Conservation (phyloP, 1,140 invertebrate genomes). For the Aradophagus sp. region DNA sequence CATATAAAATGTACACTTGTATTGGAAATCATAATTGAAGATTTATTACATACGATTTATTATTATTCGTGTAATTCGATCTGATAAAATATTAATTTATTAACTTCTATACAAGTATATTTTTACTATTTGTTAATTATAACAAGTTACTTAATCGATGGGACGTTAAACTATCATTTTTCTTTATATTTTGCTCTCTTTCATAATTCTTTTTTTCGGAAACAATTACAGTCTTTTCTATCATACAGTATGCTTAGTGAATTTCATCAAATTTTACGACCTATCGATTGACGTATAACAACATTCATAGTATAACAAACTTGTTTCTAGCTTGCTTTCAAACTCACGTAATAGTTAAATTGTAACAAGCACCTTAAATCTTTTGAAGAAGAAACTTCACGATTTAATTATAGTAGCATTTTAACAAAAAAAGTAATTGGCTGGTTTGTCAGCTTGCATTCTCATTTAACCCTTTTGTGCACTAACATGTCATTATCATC, state of each 20-base stretch:
- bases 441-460: constrained; percentile 32
- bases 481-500: constrained; percentile 31
- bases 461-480: constrained; percentile 7
- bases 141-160: constrained; percentile 20
- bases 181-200: too few relatives aligned
- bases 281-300: constrained; percentile 27
- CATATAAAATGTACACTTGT: too few relatives aligned
- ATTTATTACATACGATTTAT: too few relatives aligned
- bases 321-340: constrained; percentile 22
- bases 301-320: constrained; percentile 8
- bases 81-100: too few relatives aligned
- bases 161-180: constrained; percentile 9
- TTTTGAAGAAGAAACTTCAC: constrained; percentile 4
- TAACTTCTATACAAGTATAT: not conserved
- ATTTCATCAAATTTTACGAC: too few relatives aligned
- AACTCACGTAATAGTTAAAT: constrained; percentile 16
- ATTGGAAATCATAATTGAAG: too few relatives aligned
- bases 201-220: not conserved
- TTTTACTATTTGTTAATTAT: not conserved
- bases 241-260: constrained; percentile 6
- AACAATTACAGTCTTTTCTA: not conserved
- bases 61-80: too few relatives aligned
- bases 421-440: constrained; percentile 15
- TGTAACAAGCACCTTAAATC: constrained; percentile 23
- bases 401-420: constrained; percentile 13